These are phyloP conservation scores for Sebastes itinus DNA, from an alignment of 2,797 vertebrate species.

Conservation along the genomic window DNA sequence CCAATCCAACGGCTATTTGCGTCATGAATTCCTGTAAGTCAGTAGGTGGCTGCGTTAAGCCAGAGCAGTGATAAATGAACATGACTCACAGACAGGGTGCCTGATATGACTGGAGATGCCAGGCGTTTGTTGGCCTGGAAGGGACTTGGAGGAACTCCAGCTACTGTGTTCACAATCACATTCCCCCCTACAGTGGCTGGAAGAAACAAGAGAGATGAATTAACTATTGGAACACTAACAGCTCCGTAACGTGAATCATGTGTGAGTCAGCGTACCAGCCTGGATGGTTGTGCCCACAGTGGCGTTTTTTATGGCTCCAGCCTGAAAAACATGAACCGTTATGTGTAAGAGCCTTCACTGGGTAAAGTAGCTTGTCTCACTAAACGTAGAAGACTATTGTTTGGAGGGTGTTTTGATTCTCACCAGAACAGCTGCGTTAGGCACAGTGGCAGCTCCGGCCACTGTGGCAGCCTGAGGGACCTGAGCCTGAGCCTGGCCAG, in stretches of 20 bases:
- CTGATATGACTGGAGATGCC: conserved; percentile 88
- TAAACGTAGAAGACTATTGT: not conserved
- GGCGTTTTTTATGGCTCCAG: conserved; percentile 90
- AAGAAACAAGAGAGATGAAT: conserved; percentile 53
- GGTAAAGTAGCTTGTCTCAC: not conserved
- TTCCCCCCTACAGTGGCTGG: conserved; percentile 91
- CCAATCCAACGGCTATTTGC: conserved; percentile 20
- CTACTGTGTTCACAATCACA: conserved; percentile 90
- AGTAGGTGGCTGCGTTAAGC: conserved; percentile 10
- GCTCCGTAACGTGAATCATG: conserved; percentile 12
- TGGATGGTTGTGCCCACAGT: conserved; percentile 89
- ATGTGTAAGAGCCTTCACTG: not conserved
- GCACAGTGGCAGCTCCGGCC: conserved; percentile 83
- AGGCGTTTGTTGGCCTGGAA: conserved; percentile 94
- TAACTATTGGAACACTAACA: conserved; percentile 25
- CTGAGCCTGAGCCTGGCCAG: conserved; percentile 66
- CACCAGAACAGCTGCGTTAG: conserved; percentile 90
- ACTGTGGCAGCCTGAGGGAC: conserved; percentile 83
- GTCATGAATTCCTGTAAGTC: conserved; percentile 25
- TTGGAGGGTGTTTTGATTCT: conserved; percentile 49
- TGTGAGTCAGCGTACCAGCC: conserved; percentile 81
- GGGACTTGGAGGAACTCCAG: conserved; percentile 87
- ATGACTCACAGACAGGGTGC: conserved; percentile 87
- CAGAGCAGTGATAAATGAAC: conserved; percentile 34
- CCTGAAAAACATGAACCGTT: conserved; percentile 73